Percentiles rank a stretch among this genome's conserved stretches.
These are phyloP conservation scores for Girardinus metallicus DNA, from an alignment of 2,797 vertebrate species.

Conservation along the genomic window DNA sequence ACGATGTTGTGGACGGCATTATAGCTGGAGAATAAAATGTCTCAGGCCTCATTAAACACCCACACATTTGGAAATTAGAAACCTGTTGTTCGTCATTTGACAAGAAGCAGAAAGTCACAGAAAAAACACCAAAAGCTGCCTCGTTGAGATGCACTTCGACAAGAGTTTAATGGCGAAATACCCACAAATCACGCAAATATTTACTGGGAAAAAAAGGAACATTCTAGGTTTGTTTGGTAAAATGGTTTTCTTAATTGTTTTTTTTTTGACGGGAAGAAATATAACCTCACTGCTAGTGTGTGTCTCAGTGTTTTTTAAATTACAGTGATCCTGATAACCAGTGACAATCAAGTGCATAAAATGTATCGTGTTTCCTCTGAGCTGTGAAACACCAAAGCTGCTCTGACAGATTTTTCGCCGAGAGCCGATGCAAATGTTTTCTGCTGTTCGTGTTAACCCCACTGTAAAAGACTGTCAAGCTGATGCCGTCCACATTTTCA, in stretches of 20 bases:
- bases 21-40: conserved; percentile 71
- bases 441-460: conserved; percentile 19
- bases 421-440: conserved; percentile 47
- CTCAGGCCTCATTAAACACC: conserved; percentile 76
- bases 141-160: neutral
- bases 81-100: conserved; percentile 63
- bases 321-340: conserved; percentile 47
- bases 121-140: neutral
- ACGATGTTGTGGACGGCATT: conserved; percentile 71
- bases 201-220: neutral
- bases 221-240: neutral
- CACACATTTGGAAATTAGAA: conserved; percentile 72
- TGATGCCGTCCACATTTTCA: conserved; percentile 34
- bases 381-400: conserved; percentile 53
- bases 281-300: too few relatives aligned
- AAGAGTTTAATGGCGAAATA: neutral
- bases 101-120: conserved; percentile 8
- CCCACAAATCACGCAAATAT: neutral
- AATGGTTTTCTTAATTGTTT: neutral
- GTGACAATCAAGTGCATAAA: conserved; percentile 47
- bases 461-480: conserved; percentile 28
- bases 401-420: conserved; percentile 49
- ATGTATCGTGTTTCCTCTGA: conserved; percentile 55
- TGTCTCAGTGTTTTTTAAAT: conserved; percentile 18
- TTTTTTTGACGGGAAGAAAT: neutral